Base-by-base conservation (phyloP, 2,888 invertebrate genomes). In the Oxyteleia sp. region DNA sequence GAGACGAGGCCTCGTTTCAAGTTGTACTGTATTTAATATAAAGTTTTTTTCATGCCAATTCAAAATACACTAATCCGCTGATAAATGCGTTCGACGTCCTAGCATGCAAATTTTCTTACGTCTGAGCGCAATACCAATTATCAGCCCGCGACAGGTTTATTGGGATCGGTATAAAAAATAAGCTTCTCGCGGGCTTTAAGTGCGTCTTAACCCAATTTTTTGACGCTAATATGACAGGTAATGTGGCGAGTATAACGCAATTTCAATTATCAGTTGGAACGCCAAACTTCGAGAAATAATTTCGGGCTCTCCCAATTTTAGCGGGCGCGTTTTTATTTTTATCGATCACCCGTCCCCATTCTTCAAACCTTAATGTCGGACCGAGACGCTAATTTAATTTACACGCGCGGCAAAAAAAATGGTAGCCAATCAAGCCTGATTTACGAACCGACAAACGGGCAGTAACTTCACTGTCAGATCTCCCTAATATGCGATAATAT, bases 401-500 rank as follows among this genome's bases (percentile, higher is more conserved):
- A 72, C 47, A 53, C n/a, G n/a, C n/a, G n/a, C 35, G 35, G 47
- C 35, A 26, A 72, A 66, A 72, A 79, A 64, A 63, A 43, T 38
- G n/a, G 41, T 32, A 47, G 57, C 68, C 63, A 74, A 74, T 81
- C 68, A 74, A 61, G 23, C 29, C 64, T n/a, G n/a, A n/a, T n/a
- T n/a, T n/a, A n/a, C 68, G 74, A 55, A 55, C 51, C 55, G 55
- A 59, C 74, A 26, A 68, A 49, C 16, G 69, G 49, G 53, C 45
- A 61, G 68, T 78, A 78, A 59, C 61, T 78, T 61, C 23, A 11
- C 69, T 55, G 55, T 75, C 63, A 64, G 57, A 64, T 82, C 51
- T 47, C 51, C 64, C 66, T 82, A 76, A 82, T 82, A 82, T 66
- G 82, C 75, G 76, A 82, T 76, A 76, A 76, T 82, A 53, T 69